Evolutionary conservation across 2,888 invertebrate genomes (phyloP).

Genomic region (Dicranocentrus wangi): DNA sequence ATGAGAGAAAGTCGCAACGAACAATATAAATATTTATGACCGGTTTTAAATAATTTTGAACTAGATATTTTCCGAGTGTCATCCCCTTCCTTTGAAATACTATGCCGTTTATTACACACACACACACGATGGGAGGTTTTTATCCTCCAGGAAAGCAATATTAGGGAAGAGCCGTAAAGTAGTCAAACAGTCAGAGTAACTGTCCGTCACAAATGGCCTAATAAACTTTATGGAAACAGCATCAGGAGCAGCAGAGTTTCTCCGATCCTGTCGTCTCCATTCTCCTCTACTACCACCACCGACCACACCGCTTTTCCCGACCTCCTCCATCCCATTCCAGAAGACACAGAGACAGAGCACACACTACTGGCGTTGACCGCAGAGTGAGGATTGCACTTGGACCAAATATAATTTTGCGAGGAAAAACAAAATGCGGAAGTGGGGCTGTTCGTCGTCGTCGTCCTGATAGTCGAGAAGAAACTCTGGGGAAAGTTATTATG

Average conservation of each 20-base stretch:
- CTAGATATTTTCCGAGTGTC: conserved; percentile 11
- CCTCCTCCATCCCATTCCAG: neutral
- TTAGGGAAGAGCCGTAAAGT: conserved; percentile 57
- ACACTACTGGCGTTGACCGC: conserved; percentile 36
- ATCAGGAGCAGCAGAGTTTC: neutral
- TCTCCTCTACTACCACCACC: neutral
- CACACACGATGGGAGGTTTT: neutral
- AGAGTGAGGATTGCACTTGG: conserved; percentile 3
- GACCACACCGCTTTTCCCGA: no score
- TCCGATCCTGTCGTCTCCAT: neutral
- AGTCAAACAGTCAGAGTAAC: conserved; percentile 65
- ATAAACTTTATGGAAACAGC: conserved; percentile 67
- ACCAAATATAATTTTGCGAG: conserved; percentile 22
- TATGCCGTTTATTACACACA: neutral
- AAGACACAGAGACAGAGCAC: neutral
- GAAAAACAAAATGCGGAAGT: conserved; percentile 58
- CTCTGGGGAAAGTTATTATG: neutral
- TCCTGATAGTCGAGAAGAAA: neutral
- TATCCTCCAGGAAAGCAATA: neutral
- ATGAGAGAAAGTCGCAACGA: conserved; percentile 23
- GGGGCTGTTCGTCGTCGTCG: neutral
- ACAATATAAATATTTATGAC: conserved; percentile 62
- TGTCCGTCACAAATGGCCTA: conserved; percentile 71
- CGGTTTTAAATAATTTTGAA: conserved; percentile 61
- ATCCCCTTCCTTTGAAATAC: neutral